Conservation (phyloP, 2,113 vertebrate genomes). For the Daboia siamensis region DNA sequence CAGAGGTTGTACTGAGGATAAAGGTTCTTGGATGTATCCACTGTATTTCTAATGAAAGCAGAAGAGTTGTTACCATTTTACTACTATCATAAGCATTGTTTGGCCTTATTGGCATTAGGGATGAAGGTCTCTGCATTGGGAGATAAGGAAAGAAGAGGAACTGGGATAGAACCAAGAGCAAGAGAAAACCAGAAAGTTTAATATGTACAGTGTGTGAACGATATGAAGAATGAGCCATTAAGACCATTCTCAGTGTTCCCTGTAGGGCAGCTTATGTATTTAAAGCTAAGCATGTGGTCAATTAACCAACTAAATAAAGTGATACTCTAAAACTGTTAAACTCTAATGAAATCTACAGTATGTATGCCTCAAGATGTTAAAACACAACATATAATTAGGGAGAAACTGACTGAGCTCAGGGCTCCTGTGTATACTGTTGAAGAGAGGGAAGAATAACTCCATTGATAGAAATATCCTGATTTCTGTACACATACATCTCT, state of each 20-base stretch:
- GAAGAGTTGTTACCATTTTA: not conserved
- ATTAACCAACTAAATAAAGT: constrained; percentile 28
- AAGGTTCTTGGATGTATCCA: not conserved
- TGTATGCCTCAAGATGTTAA: not conserved
- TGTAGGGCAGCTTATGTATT: constrained; percentile 11
- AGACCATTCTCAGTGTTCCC: not conserved
- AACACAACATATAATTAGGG: not conserved
- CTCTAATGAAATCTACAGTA: constrained; percentile 1
- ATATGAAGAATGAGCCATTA: not conserved
- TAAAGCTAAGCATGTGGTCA: constrained; percentile 16
- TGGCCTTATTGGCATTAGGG: too few species aligned
- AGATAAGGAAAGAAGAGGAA: not conserved
- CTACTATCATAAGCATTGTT: not conserved
- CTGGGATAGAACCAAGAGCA: too few species aligned
- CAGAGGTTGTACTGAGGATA: not conserved
- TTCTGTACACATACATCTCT: too few species aligned
- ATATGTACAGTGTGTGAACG: not conserved
- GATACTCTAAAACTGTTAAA: constrained; percentile 14
- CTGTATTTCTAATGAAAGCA: not conserved
- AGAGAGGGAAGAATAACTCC: not conserved
- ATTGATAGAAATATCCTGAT: not conserved
- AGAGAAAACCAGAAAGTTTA: not conserved
- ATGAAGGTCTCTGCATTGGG: not conserved
- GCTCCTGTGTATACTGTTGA: not conserved
- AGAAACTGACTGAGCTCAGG: not conserved